phyloP scores from a whole-genome alignment of 2,888 invertebrate genomes.

The Gymnocheta viridis region DNA sequence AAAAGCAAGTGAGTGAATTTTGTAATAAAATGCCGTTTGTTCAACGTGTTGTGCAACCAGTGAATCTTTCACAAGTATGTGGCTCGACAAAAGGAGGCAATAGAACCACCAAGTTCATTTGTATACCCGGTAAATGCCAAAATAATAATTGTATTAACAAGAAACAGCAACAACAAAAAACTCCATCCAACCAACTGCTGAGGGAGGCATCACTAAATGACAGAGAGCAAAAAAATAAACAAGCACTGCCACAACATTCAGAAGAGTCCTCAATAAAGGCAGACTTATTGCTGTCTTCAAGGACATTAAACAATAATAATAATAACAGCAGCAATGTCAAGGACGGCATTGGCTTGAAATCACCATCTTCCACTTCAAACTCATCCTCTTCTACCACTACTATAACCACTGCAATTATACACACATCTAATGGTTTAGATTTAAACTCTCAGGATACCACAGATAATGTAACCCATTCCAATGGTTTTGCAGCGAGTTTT shows the following conservation, averaged over 20 bases:
- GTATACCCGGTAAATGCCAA: constrained; percentile 77
- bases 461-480: constrained; percentile 60
- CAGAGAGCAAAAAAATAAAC: constrained; percentile 43
- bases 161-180: constrained; percentile 60
- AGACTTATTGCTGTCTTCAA: constrained; percentile 37
- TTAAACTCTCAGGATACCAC: constrained; percentile 42
- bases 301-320: constrained; percentile 38
- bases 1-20: neutral
- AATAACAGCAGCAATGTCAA: constrained; percentile 51
- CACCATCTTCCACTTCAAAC: constrained; percentile 58
- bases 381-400: constrained; percentile 64
- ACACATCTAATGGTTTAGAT: constrained; percentile 52
- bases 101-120: constrained; percentile 72
- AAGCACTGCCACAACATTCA: constrained; percentile 15
- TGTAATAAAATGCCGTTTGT: constrained; percentile 90
- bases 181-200: constrained; percentile 26
- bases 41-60: constrained; percentile 91
- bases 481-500: constrained; percentile 73
- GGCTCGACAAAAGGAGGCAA: constrained; percentile 68
- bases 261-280: constrained; percentile 15
- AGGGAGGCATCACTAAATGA: constrained; percentile 52
- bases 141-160: constrained; percentile 80
- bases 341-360: constrained; percentile 54
- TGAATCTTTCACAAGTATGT: constrained; percentile 86
- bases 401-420: constrained; percentile 64